Percentiles rank a stretch among this genome's conserved stretches.
These are phyloP conservation scores for Iphiclides podalirius DNA, from an alignment of 2,888 invertebrate genomes.

Conservation along the genomic window DNA sequence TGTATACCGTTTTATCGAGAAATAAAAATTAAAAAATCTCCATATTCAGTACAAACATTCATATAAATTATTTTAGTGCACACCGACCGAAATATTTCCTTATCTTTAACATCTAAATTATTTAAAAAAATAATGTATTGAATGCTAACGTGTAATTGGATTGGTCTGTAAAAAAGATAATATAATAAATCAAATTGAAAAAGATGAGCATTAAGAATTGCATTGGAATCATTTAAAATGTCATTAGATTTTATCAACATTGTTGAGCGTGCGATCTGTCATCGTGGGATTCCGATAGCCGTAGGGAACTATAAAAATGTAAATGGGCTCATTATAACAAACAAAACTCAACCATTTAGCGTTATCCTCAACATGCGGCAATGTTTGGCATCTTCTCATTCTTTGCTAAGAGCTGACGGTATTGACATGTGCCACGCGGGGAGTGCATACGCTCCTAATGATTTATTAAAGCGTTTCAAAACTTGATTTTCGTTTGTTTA, in stretches of 20 bases:
- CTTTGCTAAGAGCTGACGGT: constrained; percentile 42
- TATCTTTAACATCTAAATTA: too few species aligned
- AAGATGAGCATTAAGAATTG: too few species aligned
- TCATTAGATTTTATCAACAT: constrained; percentile 19
- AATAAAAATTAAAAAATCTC: too few species aligned
- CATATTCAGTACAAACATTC: too few species aligned
- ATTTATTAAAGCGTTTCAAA: constrained; percentile 9
- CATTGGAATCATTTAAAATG: too few species aligned
- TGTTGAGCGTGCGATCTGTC: constrained; percentile 26
- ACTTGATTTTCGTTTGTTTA: constrained; percentile 9
- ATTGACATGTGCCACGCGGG: constrained; percentile 44
- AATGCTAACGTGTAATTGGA: too few species aligned
- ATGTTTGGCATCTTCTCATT: constrained; percentile 53
- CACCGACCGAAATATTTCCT: too few species aligned
- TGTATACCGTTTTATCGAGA: too few species aligned
- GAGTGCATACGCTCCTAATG: constrained; percentile 11
- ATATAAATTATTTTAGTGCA: too few species aligned
- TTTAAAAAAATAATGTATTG: too few species aligned
- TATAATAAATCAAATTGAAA: too few species aligned
- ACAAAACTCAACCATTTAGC: constrained; percentile 43
- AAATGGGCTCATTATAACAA: constrained; percentile 58
- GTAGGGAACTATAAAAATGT: constrained; percentile 51
- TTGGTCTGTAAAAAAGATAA: too few species aligned
- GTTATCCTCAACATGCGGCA: constrained; percentile 47
- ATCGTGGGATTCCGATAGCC: constrained; percentile 10